Percentiles rank a stretch among this genome's conserved stretches.
Evolutionary conservation across 2,113 vertebrate genomes (phyloP).

Genomic region (Mustela lutreola): DNA sequence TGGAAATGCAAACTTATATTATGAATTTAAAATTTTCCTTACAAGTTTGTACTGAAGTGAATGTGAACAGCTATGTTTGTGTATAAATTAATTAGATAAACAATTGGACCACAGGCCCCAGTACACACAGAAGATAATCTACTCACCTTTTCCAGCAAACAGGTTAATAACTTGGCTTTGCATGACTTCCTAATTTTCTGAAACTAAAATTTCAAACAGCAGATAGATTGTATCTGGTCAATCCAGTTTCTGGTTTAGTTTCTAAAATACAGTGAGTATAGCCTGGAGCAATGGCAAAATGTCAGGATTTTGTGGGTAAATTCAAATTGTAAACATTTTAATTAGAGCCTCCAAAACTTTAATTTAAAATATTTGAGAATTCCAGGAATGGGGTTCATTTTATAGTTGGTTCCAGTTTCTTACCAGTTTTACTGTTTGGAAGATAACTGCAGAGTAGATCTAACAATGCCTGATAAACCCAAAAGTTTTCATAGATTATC

Average conservation of each 20-base stretch:
- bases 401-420: background rate
- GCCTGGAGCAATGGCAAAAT: conserved; percentile 38
- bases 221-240: conserved; percentile 57
- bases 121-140: conserved; percentile 58
- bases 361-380: conserved; percentile 8
- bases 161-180: conserved; percentile 80
- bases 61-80: background rate
- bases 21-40: conserved; percentile 27
- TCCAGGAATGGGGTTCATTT: background rate
- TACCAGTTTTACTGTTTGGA: conserved; percentile 1
- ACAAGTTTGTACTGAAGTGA: background rate
- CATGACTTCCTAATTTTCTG: conserved; percentile 76
- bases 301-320: conserved; percentile 28
- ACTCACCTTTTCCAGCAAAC: conserved; percentile 58
- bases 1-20: conserved; percentile 9
- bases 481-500: background rate
- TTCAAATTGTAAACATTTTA: conserved; percentile 58
- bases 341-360: conserved; percentile 44
- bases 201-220: conserved; percentile 75
- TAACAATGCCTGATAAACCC: conserved; percentile 42
- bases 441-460: conserved; percentile 3
- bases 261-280: background rate
- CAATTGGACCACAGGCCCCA: background rate
- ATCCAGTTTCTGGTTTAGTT: background rate
- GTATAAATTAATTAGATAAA: conserved; percentile 75